Base-by-base conservation (phyloP, 2,113 vertebrate species). In the Elaphurus davidianus region DNA sequence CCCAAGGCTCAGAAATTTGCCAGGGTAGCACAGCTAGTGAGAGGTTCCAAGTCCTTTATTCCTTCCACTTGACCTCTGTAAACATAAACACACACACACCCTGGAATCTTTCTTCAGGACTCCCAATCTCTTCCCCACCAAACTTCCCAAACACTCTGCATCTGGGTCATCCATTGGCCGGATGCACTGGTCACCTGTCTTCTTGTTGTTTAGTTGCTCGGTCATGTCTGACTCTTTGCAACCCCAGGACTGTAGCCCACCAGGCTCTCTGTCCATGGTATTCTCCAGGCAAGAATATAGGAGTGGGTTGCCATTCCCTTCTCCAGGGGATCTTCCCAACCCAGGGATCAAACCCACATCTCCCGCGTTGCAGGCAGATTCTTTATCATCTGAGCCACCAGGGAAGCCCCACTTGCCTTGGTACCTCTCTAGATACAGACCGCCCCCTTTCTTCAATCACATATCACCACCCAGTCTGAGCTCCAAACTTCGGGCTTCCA, bases 1-100 rank as follows among this genome's bases (percentile, higher is more conserved):
- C 17, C 36, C 81, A 92, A 64, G 71, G 59, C 47, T 93, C 55
- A 79, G 86, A 93, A 59, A 67, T 59, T 76, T n/a, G 17, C 43
- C 79, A 50, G 25, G 28, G 2, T 83, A 5, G 7, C 47, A 57
- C 33, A 50, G 45, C 64, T 87, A 40, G 13, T 43, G 15, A 47
- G 7, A 62, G 54, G 0, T 45, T 55, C 81, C 57, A 74, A 87
- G 62, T 78, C 30, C 45, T 55, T 57, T 57, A 33, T 76, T 76
- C 54, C n/a, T 50, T 59, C 12, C 54, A 67, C 83, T 15, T 3
- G 11, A n/a, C 17, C 1, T 8, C 23, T 2, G 0, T 10, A 19
- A 25, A 64, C 45, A 52, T 3, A 21, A 21, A 74, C 16, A 62
- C 27, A 87, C 28, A 36, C 40, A 55, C 64, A 25, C 59, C 64